A percentile compares a stretch with the other conserved stretches of the same genome.
Evolutionary conservation across 2,113 vertebrate species (phyloP).

Genomic region (Nibea coibor): DNA sequence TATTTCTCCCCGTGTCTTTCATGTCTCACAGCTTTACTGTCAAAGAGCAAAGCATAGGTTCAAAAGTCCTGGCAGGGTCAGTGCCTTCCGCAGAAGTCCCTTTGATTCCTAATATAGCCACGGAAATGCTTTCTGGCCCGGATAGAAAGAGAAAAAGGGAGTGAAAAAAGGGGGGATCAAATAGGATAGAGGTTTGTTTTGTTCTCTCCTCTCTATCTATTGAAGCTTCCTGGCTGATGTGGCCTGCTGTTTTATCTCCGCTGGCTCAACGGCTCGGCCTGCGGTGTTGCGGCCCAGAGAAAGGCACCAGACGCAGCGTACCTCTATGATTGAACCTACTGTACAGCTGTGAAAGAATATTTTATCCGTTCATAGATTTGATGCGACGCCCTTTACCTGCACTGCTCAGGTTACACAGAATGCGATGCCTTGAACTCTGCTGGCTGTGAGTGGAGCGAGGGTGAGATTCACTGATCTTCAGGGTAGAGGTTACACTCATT

Average conservation of each 20-base stretch:
- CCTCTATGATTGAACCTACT: background rate
- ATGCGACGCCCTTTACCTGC: background rate
- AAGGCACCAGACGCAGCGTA: conserved; percentile 16
- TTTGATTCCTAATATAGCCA: conserved; percentile 75
- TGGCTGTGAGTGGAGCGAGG: background rate
- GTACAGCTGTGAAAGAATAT: background rate
- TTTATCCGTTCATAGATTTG: background rate
- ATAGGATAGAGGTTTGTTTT: conserved; percentile 71
- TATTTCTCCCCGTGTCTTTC: conserved; percentile 13
- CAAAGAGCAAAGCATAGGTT: conserved; percentile 58
- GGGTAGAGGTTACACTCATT: conserved; percentile 15
- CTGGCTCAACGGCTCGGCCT: conserved; percentile 36
- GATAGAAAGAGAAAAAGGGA: conserved; percentile 52
- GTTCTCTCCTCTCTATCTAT: conserved; percentile 63
- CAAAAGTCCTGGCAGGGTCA: conserved; percentile 61
- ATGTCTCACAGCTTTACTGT: conserved; percentile 41
- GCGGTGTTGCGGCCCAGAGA: conserved; percentile 2
- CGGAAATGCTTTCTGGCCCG: conserved; percentile 57
- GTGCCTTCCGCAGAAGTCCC: conserved; percentile 44
- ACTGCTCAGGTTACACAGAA: background rate
- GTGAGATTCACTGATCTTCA: background rate
- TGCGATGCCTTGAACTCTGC: background rate
- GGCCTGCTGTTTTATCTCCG: conserved; percentile 65
- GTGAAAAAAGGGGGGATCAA: conserved; percentile 73
- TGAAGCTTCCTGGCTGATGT: conserved; percentile 56